A percentile compares a stretch with the other conserved stretches of the same genome.
Conservation (phyloP, 1,140 invertebrate genomes). For the Sinella curviseta region DNA sequence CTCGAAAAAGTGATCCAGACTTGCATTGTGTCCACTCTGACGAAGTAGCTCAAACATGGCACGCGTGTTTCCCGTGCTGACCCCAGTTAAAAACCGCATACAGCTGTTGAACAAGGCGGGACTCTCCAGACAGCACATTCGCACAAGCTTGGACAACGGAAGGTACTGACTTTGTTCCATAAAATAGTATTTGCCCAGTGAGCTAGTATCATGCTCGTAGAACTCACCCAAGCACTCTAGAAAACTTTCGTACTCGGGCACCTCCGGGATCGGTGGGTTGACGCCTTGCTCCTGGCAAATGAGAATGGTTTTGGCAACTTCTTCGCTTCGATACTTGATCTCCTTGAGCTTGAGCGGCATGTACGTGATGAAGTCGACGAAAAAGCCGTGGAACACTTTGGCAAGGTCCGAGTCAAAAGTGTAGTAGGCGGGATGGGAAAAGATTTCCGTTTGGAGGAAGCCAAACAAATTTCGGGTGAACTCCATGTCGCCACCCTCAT, state of each 20-base stretch:
- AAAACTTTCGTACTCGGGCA: constrained; percentile 45
- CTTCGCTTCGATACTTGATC: constrained; percentile 73
- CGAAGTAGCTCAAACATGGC: constrained; percentile 82
- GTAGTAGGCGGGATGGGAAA: constrained; percentile 26
- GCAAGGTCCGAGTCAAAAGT: constrained; percentile 57
- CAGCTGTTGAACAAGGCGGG: constrained; percentile 82
- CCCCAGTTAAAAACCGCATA: constrained; percentile 78
- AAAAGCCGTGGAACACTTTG: constrained; percentile 76
- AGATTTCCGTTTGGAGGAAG: constrained; percentile 41
- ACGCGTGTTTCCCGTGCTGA: constrained; percentile 74
- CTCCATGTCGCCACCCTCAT: constrained; percentile 42
- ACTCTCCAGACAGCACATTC: constrained; percentile 80
- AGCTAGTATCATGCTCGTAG: constrained; percentile 32
- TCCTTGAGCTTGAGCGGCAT: constrained; percentile 90
- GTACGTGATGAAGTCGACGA: constrained; percentile 89
- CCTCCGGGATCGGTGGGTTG: constrained; percentile 16
- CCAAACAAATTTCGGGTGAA: constrained; percentile 43
- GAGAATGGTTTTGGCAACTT: constrained; percentile 78
- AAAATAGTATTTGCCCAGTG: constrained; percentile 42
- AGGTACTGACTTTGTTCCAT: neutral
- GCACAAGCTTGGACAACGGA: constrained; percentile 80
- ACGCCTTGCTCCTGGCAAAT: constrained; percentile 61
- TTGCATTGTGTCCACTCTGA: constrained; percentile 66
- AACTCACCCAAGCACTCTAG: constrained; percentile 40
- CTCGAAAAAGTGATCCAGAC: constrained; percentile 86